Percentiles rank a stretch among this genome's conserved stretches.
These are phyloP conservation scores for Torymus auratus DNA, from an alignment of 2,888 invertebrate genomes.

Conservation along the genomic window DNA sequence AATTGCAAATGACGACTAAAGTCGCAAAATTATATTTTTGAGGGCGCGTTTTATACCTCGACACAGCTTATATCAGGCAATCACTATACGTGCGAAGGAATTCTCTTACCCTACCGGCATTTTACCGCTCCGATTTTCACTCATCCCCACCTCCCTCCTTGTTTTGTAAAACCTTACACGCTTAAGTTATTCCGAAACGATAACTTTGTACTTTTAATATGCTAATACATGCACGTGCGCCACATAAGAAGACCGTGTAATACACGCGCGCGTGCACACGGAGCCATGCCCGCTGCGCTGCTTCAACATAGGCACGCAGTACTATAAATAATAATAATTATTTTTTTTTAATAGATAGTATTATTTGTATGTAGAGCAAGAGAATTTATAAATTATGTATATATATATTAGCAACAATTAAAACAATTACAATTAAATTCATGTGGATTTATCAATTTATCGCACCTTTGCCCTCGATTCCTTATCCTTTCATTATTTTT, in stretches of 20 bases:
- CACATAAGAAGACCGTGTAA: conserved; percentile 3
- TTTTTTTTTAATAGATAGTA: conserved; percentile 60
- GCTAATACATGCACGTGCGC: background rate
- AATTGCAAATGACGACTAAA: conserved; percentile 38
- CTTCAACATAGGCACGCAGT: conserved; percentile 10
- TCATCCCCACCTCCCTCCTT: background rate
- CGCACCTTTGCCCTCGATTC: background rate
- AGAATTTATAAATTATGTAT: conserved; percentile 74
- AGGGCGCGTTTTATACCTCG: too few relatives aligned
- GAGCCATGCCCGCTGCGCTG: conserved; percentile 18
- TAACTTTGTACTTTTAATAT: conserved; percentile 39
- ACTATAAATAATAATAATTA: conserved; percentile 51
- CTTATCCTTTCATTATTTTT: too few relatives aligned
- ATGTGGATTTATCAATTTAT: background rate
- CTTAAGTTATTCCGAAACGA: conserved; percentile 30
- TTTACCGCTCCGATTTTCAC: background rate
- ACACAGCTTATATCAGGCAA: background rate
- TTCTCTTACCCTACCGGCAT: background rate
- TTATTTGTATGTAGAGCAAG: conserved; percentile 71
- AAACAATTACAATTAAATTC: conserved; percentile 45
- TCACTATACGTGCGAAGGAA: conserved; percentile 12
- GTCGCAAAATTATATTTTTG: background rate
- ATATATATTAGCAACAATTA: conserved; percentile 62
- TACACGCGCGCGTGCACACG: background rate
- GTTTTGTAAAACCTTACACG: conserved; percentile 2